Evolutionary conservation across 2,113 vertebrate genomes (phyloP).

Genomic region (Pangasianodon hypophthalmus): DNA sequence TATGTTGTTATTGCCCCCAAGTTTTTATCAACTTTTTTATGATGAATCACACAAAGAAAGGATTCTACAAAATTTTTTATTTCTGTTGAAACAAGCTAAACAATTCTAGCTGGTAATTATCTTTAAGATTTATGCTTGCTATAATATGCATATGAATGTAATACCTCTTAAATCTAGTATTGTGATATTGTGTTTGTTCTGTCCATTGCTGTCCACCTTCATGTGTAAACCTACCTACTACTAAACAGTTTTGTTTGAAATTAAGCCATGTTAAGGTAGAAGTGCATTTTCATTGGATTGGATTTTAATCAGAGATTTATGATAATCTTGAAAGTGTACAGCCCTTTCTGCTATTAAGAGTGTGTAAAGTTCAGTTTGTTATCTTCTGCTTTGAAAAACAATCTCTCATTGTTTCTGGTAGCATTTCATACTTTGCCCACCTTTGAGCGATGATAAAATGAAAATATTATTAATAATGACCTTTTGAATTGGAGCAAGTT

Average conservation of each 20-base stretch:
- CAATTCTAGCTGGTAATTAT: background rate
- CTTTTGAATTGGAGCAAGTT: conserved; percentile 70
- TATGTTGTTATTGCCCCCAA: background rate
- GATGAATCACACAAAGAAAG: background rate
- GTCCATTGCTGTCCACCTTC: conserved; percentile 8
- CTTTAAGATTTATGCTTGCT: background rate
- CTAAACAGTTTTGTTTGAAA: conserved; percentile 7
- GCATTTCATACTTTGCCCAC: conserved; percentile 68
- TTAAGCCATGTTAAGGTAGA: background rate
- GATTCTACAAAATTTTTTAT: background rate
- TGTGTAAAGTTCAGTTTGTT: conserved; percentile 57
- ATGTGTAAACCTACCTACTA: background rate
- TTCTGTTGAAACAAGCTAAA: background rate
- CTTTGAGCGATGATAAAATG: conserved; percentile 69
- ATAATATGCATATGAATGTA: background rate
- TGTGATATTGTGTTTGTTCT: background rate
- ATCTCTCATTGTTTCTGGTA: conserved; percentile 71
- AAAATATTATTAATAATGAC: conserved; percentile 78
- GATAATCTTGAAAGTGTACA: conserved; percentile 22
- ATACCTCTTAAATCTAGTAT: background rate
- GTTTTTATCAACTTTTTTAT: background rate
- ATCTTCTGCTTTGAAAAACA: conserved; percentile 72
- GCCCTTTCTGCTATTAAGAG: conserved; percentile 10
- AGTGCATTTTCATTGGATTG: conserved; percentile 17
- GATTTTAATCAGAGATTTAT: conserved; percentile 31